Conservation (phyloP, 1,140 invertebrate species). For the Diploscapter pachys region DNA sequence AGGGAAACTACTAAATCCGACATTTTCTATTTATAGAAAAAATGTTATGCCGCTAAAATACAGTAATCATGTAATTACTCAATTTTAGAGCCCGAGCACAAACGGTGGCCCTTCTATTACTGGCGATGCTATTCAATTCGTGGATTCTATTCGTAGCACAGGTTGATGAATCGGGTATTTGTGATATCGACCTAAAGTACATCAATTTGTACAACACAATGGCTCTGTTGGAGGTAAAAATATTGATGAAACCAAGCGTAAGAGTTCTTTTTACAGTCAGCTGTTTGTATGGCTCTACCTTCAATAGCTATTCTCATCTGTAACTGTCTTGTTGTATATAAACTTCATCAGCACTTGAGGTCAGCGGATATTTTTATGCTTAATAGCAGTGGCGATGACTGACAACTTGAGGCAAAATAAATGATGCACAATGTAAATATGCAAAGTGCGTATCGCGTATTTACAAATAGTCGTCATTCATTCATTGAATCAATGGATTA, state of each 20-base stretch:
- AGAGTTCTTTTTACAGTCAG: background rate
- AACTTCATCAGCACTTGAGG: conserved; percentile 2
- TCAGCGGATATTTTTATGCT: background rate
- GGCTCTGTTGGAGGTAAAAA: conserved; percentile 15
- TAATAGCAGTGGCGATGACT: conserved; percentile 43
- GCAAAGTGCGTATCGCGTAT: background rate
- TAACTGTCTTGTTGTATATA: conserved; percentile 51
- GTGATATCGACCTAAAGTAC: conserved; percentile 51
- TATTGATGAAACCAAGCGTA: too few species aligned
- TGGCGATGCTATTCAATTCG: conserved; percentile 45
- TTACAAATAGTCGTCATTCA: background rate
- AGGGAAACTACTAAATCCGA: background rate
- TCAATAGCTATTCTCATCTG: conserved; percentile 46
- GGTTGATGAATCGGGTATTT: conserved; percentile 36
- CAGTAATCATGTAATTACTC: background rate
- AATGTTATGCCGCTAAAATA: too few species aligned
- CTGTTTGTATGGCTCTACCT: conserved; percentile 50
- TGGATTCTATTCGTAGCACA: conserved; percentile 55
- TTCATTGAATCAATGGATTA: too few species aligned
- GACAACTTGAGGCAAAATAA: too few species aligned
- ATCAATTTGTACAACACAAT: conserved; percentile 44
- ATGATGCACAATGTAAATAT: conserved; percentile 24
- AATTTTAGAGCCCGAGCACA: conserved; percentile 34
- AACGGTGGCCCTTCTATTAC: conserved; percentile 40
- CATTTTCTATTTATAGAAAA: too few species aligned